Evolutionary conservation across 2,888 invertebrate species (phyloP), one percentile per base, ranked within the genome.

Genomic region (Polydesmus complanatus): DNA sequence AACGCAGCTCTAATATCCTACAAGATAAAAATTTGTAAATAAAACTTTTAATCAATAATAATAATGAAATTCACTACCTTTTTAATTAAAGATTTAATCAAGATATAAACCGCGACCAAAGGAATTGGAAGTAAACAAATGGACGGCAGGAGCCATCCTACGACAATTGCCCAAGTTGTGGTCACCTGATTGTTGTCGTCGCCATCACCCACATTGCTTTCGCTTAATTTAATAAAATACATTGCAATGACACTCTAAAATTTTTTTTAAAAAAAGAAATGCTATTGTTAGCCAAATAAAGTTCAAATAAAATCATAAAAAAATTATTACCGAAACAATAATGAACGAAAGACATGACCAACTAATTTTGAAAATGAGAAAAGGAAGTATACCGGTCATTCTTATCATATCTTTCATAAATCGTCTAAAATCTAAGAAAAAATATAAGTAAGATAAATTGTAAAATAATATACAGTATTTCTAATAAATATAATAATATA

Each of bases 331-430:
- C 66, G 74, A 72, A 49, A 70, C n/a, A n/a, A n/a, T 68, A 14
- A 75, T 70, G 0, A 75, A 67, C 0, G 77, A 77, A 3, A 71
- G 67, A 47, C 74, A 63, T 1, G 69, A 68, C 77, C 77, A 77
- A 37, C 73, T 73, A 52, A 74, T 67, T 57, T 72, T 70, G 76
- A 75, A 77, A 65, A 74, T 73, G 1, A 68, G 60, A 37, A 67
- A 65, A 1, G 70, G 70, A 25, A 61, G 62, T 52, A 63, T 63
- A 14, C 69, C 68, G 19, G 71, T 61, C 73, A 73, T 73, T 64
- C 71, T 71, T 23, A 68, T 63, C 26, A 72, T 64, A 56, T 73
- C 71, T 37, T 67, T 63, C 58, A 69, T 67, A 59, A 71, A 69
- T 3, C 69, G 48, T 3, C 27, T 37, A 21, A 61, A 25, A 48